phyloP scores from a whole-genome alignment of 2,888 invertebrate species.

The Nineta flava region DNA sequence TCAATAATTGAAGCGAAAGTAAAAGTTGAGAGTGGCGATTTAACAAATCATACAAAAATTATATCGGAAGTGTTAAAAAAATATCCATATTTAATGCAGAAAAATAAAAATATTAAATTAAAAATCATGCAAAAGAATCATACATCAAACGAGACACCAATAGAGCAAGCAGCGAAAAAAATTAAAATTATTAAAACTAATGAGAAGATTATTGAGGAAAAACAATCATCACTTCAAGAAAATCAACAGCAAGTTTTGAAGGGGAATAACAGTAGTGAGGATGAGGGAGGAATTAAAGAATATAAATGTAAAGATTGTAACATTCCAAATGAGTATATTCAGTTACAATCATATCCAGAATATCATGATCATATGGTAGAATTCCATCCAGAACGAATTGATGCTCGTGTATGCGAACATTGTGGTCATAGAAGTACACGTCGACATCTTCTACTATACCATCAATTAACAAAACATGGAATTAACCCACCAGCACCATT shows the following conservation, averaged over 20 bases:
- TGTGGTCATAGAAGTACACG: conserved; percentile 65
- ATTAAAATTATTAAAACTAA: conserved; percentile 8
- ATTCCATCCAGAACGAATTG: conserved; percentile 61
- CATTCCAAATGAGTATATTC: conserved; percentile 44
- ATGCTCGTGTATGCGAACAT: conserved; percentile 64
- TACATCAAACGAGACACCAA: conserved; percentile 4
- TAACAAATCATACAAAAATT: conserved; percentile 63
- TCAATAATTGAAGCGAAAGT: background rate
- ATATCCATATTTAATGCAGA: conserved; percentile 74
- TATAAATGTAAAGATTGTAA: conserved; percentile 72
- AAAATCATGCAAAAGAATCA: conserved; percentile 55
- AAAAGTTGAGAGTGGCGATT: background rate
- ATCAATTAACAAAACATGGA: conserved; percentile 65
- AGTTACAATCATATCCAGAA: conserved; percentile 61
- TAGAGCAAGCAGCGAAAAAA: conserved; percentile 1
- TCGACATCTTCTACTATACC: conserved; percentile 58
- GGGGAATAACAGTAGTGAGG: conserved; percentile 31
- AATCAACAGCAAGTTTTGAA: conserved; percentile 14
- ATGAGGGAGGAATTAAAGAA: conserved; percentile 50
- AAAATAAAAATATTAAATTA: conserved; percentile 72
- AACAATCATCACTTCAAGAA: background rate
- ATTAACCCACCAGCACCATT: conserved; percentile 48
- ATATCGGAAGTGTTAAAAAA: conserved; percentile 77
- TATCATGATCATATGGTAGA: conserved; percentile 71
- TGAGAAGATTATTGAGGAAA: background rate